Evolutionary conservation across 1,140 invertebrate species (phyloP).

Genomic region (Platyscapa corneri): DNA sequence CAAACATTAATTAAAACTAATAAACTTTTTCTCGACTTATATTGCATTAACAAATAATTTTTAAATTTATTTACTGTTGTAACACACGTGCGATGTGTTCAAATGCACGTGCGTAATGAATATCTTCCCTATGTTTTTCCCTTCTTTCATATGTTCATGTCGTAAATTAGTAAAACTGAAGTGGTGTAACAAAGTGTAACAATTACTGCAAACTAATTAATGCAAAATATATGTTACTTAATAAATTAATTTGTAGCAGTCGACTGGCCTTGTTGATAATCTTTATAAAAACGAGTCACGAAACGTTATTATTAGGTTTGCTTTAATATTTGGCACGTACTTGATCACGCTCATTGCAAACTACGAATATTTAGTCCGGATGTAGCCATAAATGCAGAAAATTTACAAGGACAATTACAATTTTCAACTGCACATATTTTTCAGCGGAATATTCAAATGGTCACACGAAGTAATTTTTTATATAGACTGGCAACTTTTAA

Average conservation of each 20-base stretch:
- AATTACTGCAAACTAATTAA: neutral
- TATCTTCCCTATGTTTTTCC: neutral
- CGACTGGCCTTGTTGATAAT: neutral
- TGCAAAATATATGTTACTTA: neutral
- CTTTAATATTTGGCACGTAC: neutral
- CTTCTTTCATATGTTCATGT: neutral
- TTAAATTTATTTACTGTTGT: too few species aligned
- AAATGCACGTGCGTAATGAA: too few species aligned
- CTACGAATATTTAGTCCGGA: neutral
- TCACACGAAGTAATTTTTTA: slow-evolving; percentile 4
- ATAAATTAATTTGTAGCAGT: neutral
- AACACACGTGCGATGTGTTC: too few species aligned
- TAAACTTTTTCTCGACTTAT: too few species aligned
- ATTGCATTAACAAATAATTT: too few species aligned
- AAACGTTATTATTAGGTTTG: neutral
- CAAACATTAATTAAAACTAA: too few species aligned
- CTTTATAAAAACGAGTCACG: neutral
- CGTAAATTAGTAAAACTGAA: neutral
- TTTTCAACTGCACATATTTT: neutral
- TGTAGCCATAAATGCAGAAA: neutral
- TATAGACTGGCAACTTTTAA: neutral
- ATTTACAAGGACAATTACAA: neutral
- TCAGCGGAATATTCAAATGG: neutral
- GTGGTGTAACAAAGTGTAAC: neutral
- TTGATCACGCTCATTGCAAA: neutral